Percentiles rank a stretch among this genome's conserved stretches.
These are phyloP conservation scores for Penaeus monodon DNA, from an alignment of 2,888 invertebrate genomes.

Conservation along the genomic window DNA sequence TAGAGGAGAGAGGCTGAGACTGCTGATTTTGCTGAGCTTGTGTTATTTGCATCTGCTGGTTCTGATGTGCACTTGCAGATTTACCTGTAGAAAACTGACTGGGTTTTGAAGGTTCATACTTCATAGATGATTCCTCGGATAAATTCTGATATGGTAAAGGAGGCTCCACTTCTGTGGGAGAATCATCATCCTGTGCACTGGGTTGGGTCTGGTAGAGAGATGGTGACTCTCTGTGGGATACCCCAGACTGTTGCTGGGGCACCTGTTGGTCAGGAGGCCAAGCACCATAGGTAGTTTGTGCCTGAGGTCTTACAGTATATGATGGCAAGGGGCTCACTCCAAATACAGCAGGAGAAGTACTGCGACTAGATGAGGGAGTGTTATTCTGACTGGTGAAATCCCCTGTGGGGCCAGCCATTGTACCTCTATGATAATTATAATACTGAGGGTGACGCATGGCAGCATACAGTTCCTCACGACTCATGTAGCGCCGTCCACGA, in stretches of 20 bases:
- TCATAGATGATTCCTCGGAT: conserved; percentile 28
- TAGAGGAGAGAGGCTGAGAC: conserved; percentile 15
- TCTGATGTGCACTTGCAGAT: conserved; percentile 14
- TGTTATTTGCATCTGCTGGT: conserved; percentile 27
- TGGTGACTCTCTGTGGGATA: conserved; percentile 28
- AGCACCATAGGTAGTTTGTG: conserved; percentile 43
- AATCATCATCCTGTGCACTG: conserved; percentile 49
- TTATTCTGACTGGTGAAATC: conserved; percentile 56
- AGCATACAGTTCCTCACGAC: conserved; percentile 63
- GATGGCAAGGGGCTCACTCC: conserved; percentile 63
- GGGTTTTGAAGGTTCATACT: conserved; percentile 26
- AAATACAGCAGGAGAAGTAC: conserved; percentile 64
- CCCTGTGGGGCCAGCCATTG: conserved; percentile 43
- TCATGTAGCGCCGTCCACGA: conserved; percentile 64
- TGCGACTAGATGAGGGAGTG: conserved; percentile 61
- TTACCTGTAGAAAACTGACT: conserved; percentile 33
- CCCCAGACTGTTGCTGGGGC: conserved; percentile 29
- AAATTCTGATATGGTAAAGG: conserved; percentile 56
- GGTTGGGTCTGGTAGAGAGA: conserved; percentile 22
- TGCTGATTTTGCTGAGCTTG: conserved; percentile 34
- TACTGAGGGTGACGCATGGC: conserved; percentile 65
- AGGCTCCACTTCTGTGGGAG: conserved; percentile 53
- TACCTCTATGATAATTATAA: conserved; percentile 56
- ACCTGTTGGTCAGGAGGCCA: conserved; percentile 52
- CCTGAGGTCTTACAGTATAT: conserved; percentile 61